Conservation (phyloP, 1,140 invertebrate species). For the Meloidogyne exigua region DNA sequence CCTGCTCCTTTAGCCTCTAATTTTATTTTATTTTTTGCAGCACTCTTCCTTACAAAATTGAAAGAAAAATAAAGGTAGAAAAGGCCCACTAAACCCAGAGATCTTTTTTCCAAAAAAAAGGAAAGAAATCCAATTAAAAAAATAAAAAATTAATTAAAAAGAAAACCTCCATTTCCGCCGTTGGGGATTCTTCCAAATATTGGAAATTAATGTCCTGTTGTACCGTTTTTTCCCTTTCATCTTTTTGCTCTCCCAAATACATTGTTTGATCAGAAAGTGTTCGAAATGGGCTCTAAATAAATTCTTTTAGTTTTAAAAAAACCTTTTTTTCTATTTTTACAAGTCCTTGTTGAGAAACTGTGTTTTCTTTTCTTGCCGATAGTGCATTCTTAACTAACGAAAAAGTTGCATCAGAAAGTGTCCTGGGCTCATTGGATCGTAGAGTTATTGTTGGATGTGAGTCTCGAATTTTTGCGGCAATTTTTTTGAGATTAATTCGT, state of each 20-base stretch:
- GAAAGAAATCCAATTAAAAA: no score
- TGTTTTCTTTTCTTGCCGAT: background rate
- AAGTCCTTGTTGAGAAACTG: background rate
- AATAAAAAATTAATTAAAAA: background rate
- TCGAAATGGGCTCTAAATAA: background rate
- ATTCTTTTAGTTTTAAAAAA: background rate
- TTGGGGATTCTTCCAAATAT: background rate
- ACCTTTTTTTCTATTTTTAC: background rate
- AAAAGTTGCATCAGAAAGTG: constrained; percentile 1
- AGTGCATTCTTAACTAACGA: background rate
- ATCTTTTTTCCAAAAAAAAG: no score
- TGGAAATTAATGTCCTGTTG: background rate
- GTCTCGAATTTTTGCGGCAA: background rate
- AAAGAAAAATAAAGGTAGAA: no score
- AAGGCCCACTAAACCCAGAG: no score
- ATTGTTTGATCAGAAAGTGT: constrained; percentile 4
- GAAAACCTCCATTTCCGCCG: background rate
- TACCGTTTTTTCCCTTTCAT: background rate
- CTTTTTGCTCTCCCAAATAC: background rate
- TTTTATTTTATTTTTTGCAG: no score
- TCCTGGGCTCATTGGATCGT: background rate
- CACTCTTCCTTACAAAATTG: no score
- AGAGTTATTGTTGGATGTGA: background rate
- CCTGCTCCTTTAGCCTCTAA: no score
- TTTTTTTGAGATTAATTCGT: background rate